Conservation (phyloP, 2,888 invertebrate genomes). For the Stomorhina lunata region DNA sequence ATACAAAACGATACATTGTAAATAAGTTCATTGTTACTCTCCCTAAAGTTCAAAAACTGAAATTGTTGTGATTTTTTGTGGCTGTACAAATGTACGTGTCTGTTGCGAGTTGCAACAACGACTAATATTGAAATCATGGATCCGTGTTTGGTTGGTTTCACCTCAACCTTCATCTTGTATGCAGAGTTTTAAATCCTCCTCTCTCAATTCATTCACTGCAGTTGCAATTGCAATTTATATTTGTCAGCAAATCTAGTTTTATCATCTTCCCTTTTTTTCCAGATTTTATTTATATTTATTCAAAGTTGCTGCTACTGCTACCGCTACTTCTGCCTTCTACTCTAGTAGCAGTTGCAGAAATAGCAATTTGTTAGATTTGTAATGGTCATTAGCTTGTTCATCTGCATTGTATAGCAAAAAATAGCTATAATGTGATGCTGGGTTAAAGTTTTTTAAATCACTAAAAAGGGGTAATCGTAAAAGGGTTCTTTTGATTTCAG, state of each 20-base stretch:
- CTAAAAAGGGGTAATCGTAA: too few relatives aligned
- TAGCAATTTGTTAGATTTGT: conserved; percentile 47
- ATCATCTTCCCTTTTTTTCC: conserved; percentile 10
- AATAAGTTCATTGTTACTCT: conserved; percentile 14
- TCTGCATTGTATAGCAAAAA: too few relatives aligned
- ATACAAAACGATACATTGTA: not conserved
- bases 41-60: conserved; percentile 29
- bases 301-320: conserved; percentile 49
- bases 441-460: too few relatives aligned
- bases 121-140: conserved; percentile 11
- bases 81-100: conserved; percentile 46
- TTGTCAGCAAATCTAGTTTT: conserved; percentile 59
- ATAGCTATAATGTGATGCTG: too few relatives aligned
- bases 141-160: too few relatives aligned
- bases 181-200: conserved; percentile 36
- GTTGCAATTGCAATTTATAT: conserved; percentile 62
- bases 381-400: conserved; percentile 62
- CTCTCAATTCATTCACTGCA: conserved; percentile 22
- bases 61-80: conserved; percentile 58
- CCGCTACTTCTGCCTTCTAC: too few relatives aligned
- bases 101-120: conserved; percentile 44
- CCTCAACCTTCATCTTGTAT: conserved; percentile 26
- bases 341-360: not conserved
- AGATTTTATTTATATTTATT: conserved; percentile 57
- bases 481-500: not conserved